These are phyloP conservation scores for Psilopsiagon aymara DNA, from an alignment of 2,113 vertebrate species.

Conservation along the genomic window DNA sequence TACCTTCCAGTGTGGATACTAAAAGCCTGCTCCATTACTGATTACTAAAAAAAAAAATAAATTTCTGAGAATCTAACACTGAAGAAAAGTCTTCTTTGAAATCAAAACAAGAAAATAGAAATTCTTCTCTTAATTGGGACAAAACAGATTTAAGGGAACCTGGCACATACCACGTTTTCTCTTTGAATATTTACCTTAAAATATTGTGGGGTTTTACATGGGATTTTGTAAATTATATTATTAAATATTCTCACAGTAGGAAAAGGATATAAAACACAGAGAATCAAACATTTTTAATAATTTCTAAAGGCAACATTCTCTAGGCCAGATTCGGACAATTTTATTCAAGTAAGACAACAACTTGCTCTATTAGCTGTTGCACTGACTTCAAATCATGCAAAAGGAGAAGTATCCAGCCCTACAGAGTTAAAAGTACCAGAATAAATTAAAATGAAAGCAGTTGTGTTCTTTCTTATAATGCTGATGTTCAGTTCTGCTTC, in stretches of 20 bases:
- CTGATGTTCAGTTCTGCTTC: neutral
- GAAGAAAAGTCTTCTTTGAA: slow-evolving; percentile 10
- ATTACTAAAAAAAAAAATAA: slow-evolving; percentile 6
- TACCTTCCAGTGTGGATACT: slow-evolving; percentile 64
- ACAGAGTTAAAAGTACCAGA: neutral
- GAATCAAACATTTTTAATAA: neutral
- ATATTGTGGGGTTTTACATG: neutral
- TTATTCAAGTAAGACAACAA: neutral
- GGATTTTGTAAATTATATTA: neutral
- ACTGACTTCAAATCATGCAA: neutral
- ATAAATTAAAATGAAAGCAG: neutral
- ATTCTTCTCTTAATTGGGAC: neutral
- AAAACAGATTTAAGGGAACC: neutral
- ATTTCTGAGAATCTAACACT: neutral
- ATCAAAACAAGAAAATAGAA: slow-evolving; percentile 7
- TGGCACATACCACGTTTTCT: neutral
- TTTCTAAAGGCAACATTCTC: neutral
- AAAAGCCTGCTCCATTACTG: slow-evolving; percentile 68
- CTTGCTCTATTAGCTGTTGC: neutral
- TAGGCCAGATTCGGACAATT: neutral
- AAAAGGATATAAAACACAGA: neutral
- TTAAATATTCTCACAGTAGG: neutral
- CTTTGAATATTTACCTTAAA: neutral
- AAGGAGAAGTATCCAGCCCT: neutral
- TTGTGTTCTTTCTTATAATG: neutral